These are phyloP conservation scores for Diceros bicornis DNA, from an alignment of 2,797 vertebrate species.

Conservation along the genomic window DNA sequence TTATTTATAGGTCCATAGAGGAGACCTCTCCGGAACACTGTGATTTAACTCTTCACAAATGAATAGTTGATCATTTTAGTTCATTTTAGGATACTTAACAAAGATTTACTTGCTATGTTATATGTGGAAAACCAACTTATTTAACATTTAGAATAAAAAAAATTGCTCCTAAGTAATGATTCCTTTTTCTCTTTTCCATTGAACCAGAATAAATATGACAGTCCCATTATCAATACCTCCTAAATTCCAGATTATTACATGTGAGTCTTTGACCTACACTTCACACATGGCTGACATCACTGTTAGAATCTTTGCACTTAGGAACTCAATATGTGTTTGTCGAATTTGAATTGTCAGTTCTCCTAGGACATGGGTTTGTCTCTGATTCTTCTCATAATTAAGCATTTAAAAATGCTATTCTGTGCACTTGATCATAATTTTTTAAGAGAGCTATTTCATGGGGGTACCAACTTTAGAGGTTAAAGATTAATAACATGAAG, in stretches of 20 bases:
- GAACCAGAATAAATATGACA: background rate
- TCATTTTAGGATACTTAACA: background rate
- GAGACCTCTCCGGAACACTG: background rate
- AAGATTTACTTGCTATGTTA: background rate
- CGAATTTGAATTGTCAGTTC: background rate
- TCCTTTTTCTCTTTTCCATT: background rate
- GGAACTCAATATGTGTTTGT: background rate
- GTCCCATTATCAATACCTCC: background rate
- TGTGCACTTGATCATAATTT: background rate
- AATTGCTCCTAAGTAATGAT: background rate
- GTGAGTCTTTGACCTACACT: background rate
- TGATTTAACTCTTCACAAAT: slow-evolving; percentile 37
- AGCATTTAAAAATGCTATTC: background rate
- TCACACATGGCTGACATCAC: background rate
- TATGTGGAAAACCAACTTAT: background rate
- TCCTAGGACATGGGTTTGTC: background rate
- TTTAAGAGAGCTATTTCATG: background rate
- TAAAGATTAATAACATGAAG: background rate
- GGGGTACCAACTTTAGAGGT: background rate
- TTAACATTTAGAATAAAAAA: slow-evolving; percentile 16
- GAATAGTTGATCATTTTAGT: background rate
- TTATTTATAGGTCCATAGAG: background rate
- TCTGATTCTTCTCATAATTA: background rate
- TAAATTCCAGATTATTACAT: background rate
- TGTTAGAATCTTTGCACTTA: background rate